Evolutionary conservation across 2,888 invertebrate species (phyloP).

Genomic region (Eupithecia exiguata): DNA sequence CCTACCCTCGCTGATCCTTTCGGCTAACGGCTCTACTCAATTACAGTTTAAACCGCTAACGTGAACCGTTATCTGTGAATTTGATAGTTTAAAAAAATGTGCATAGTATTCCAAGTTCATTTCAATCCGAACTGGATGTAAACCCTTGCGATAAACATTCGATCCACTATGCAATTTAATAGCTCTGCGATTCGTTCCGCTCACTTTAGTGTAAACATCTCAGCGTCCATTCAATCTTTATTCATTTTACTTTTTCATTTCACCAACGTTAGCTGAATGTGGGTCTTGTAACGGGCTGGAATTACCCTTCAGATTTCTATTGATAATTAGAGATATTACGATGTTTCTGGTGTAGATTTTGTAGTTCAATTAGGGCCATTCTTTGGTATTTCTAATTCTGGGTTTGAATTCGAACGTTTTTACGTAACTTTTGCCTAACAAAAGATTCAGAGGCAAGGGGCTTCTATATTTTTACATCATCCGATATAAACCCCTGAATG

Average conservation of each 20-base stretch:
- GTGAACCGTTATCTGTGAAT: not conserved
- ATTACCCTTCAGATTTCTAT: constrained; percentile 30
- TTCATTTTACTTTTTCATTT: constrained; percentile 40
- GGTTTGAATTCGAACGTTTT: not conserved
- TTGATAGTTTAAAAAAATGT: not conserved
- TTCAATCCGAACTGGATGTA: not conserved
- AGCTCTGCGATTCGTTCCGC: not conserved
- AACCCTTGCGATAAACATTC: not conserved
- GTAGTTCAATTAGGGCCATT: not conserved
- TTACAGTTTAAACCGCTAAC: not conserved
- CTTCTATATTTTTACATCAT: not conserved
- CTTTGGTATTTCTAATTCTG: not conserved
- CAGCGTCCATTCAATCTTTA: constrained; percentile 33
- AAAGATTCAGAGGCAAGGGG: not conserved
- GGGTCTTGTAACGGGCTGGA: constrained; percentile 38
- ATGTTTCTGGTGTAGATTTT: not conserved
- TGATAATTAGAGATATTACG: constrained; percentile 9
- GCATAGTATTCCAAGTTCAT: not conserved
- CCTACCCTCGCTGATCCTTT: not conserved
- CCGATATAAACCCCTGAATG: not conserved
- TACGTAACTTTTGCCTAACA: not conserved
- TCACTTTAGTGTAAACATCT: not conserved
- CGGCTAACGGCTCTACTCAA: not conserved
- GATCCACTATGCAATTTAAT: constrained; percentile 1
- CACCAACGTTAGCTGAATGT: constrained; percentile 32